Percentiles rank a stretch among this genome's conserved stretches.
Evolutionary conservation across 2,113 vertebrate species (phyloP).

Genomic region (Rhynchopsitta pachyrhyncha): DNA sequence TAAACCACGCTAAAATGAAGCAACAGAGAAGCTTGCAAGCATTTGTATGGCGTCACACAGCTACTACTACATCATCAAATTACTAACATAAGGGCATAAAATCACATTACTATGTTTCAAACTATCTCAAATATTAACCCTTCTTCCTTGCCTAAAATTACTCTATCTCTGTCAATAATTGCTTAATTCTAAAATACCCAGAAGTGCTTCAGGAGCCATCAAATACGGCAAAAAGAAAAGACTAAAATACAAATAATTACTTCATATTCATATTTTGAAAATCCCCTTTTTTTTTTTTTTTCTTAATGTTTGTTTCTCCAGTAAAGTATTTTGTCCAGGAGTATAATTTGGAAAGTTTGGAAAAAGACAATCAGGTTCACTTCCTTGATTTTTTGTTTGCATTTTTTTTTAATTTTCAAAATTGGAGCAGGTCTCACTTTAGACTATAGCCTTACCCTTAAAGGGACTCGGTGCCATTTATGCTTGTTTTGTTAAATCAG

Average conservation of each 20-base stretch:
- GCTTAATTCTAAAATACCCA: background rate
- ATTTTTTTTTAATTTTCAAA: background rate
- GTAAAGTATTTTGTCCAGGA: background rate
- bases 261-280: background rate
- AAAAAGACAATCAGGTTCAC: background rate
- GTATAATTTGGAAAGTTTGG: background rate
- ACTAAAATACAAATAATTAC: background rate
- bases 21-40: background rate
- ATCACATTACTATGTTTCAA: background rate
- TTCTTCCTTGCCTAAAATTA: background rate
- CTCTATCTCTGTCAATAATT: background rate
- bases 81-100: background rate
- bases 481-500: background rate
- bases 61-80: background rate
- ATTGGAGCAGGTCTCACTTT: background rate
- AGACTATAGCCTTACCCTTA: background rate
- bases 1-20: background rate
- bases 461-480: background rate
- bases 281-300: background rate
- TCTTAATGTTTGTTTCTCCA: background rate
- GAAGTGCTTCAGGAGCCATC: background rate
- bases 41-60: background rate
- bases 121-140: background rate
- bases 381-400: background rate
- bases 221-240: background rate